These are phyloP conservation scores for Archaeoteleia sp. DNA, from an alignment of 2,888 invertebrate species.

Conservation along the genomic window DNA sequence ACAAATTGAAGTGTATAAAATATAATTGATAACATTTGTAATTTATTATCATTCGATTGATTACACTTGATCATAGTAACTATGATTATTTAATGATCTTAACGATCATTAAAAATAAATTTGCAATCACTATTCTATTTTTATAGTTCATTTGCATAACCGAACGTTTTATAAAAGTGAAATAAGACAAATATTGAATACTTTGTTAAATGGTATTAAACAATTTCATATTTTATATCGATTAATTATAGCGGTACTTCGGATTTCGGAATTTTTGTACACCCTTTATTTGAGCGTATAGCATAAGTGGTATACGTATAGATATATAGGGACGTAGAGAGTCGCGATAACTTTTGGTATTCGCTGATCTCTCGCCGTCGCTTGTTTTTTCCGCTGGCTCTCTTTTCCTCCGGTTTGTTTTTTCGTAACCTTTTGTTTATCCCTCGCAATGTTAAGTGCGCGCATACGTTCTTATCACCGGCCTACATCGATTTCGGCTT, in stretches of 20 bases:
- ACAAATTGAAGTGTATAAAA: too few relatives aligned
- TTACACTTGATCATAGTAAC: too few relatives aligned
- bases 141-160: too few relatives aligned
- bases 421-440: slow-evolving; percentile 35
- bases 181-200: too few relatives aligned
- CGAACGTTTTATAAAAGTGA: too few relatives aligned
- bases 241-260: background rate
- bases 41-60: too few relatives aligned
- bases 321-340: slow-evolving; percentile 2
- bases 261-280: too few relatives aligned
- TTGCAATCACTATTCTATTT: too few relatives aligned
- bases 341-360: slow-evolving; percentile 21
- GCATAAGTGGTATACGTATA: background rate
- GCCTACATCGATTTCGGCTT: slow-evolving; percentile 48
- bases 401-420: background rate
- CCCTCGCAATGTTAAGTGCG: slow-evolving; percentile 31
- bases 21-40: too few relatives aligned
- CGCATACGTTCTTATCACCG: slow-evolving; percentile 41
- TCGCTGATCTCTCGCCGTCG: slow-evolving; percentile 6
- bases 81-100: too few relatives aligned
- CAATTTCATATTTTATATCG: background rate
- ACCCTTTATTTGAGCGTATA: background rate
- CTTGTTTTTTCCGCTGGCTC: slow-evolving; percentile 5
- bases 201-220: too few relatives aligned
- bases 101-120: too few relatives aligned